Base-by-base conservation (phyloP, 2,797 vertebrate genomes). In the Rhinella marina region DNA sequence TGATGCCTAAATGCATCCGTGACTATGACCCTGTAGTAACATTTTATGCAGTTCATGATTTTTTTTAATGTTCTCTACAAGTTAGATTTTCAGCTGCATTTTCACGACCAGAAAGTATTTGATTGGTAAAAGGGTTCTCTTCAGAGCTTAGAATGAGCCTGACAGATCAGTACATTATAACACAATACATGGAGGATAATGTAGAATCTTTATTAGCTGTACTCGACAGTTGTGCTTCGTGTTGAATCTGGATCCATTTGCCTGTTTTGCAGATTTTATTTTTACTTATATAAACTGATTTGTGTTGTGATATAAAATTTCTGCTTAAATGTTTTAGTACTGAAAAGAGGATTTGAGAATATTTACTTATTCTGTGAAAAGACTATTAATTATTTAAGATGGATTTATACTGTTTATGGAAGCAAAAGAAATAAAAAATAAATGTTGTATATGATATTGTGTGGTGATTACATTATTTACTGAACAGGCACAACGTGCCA, bases 381-480 rank as follows among this genome's bases (percentile, higher is more conserved):
- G 52, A 70, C 19, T 77, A 9, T 56, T 79, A 17, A 88, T 59
- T 88, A 84, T 88, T 88, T 88, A 87, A 83, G 19, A 62, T 83
- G 41, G 59, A 50, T 84, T 78, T 88, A 19, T 82, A 78, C 66
- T 23, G 41, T 56, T 76, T 48, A 25, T 54, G 12, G 2, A 48
- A 83, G 29, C 78, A 48, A 50, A 21, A 68, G 50, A 11, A 66
- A 78, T 83, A 48, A 56, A 66, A 52, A 52, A 83, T 77, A 87
- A 83, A 82, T 57, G 6, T 17, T 21, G 21, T 29, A 32, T 72
- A n/a, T 77, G 13, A 54, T 54, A 54, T 7, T 54, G 68, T 57
- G 27, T 73, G 27, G 41, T 62, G 17, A 62, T 41, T 62, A 75
- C n/a, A 3, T 76, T 41, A 12, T 48, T 81, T 13, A 76, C 19